These are phyloP conservation scores for Drosophila mulleri DNA, from an alignment of 2,888 invertebrate genomes.

Conservation along the genomic window DNA sequence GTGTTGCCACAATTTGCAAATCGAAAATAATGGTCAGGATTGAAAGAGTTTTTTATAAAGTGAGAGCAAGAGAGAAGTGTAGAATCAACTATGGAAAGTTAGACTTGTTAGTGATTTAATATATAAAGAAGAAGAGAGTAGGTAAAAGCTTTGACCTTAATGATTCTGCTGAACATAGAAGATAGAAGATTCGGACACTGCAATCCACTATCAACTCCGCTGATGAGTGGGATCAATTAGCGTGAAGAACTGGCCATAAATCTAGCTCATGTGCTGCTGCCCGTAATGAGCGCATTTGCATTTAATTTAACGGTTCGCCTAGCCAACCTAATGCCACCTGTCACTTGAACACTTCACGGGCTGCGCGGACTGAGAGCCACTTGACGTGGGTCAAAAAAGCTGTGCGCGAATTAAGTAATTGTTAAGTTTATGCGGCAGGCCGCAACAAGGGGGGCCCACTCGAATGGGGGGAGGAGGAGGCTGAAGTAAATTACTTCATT, in stretches of 20 bases:
- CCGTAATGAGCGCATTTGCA: slow-evolving; percentile 23
- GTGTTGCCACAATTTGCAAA: slow-evolving; percentile 26
- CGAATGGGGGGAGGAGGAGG: background rate
- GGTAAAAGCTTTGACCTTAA: too few species aligned
- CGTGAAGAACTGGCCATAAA: slow-evolving; percentile 12
- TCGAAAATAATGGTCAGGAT: slow-evolving; percentile 22
- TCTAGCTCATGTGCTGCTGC: slow-evolving; percentile 17
- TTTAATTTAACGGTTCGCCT: slow-evolving; percentile 11
- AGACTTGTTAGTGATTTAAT: background rate
- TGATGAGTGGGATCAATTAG: slow-evolving; percentile 17
- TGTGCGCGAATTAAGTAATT: slow-evolving; percentile 31
- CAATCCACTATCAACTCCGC: background rate
- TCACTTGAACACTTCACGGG: slow-evolving; percentile 21
- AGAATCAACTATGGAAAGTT: background rate
- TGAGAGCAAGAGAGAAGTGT: background rate
- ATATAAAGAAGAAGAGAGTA: too few species aligned
- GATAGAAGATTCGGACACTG: background rate
- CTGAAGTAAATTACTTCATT: slow-evolving; percentile 80
- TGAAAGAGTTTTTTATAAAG: too few species aligned
- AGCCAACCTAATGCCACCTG: slow-evolving; percentile 31
- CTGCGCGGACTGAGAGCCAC: slow-evolving; percentile 10
- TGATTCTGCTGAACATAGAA: too few species aligned
- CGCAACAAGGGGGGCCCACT: too few species aligned
- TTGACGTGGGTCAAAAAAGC: slow-evolving; percentile 65
- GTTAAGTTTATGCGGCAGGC: slow-evolving; percentile 27